These are phyloP conservation scores for Calypte anna DNA, from an alignment of 2,113 vertebrate genomes.

Conservation along the genomic window DNA sequence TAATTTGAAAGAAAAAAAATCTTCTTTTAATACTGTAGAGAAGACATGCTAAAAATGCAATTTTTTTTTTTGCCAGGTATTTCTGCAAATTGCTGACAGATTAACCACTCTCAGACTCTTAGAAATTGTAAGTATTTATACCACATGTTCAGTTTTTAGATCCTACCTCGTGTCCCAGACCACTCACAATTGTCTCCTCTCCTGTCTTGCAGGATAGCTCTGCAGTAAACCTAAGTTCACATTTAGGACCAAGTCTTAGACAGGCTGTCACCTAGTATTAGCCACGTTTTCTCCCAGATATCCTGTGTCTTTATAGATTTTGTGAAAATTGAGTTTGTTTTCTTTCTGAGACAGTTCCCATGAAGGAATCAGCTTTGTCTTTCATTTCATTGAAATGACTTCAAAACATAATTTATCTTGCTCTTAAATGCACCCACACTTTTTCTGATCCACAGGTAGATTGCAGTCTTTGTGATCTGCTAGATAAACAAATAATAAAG, in stretches of 20 bases:
- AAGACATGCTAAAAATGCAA: neutral
- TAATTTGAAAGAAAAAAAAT: neutral
- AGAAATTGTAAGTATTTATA: neutral
- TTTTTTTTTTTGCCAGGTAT: fast-evolving
- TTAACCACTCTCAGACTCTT: neutral
- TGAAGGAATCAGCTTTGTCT: neutral
- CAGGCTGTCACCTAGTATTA: neutral
- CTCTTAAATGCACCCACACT: neutral
- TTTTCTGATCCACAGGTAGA: neutral
- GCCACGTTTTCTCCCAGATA: neutral
- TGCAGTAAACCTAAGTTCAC: neutral
- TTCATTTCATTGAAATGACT: neutral
- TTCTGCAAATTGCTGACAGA: neutral
- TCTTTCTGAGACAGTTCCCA: neutral
- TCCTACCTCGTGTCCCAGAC: neutral
- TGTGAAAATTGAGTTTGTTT: neutral
- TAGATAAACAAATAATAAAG: neutral
- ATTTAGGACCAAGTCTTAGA: neutral
- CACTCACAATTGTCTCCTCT: neutral
- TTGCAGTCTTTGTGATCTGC: neutral
- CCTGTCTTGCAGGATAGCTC: neutral
- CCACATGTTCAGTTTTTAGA: neutral
- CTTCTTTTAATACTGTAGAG: neutral
- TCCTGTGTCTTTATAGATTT: neutral
- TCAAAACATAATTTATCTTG: neutral